Evolutionary conservation across 2,888 invertebrate genomes (phyloP).

Genomic region (Diarsia brunnea): DNA sequence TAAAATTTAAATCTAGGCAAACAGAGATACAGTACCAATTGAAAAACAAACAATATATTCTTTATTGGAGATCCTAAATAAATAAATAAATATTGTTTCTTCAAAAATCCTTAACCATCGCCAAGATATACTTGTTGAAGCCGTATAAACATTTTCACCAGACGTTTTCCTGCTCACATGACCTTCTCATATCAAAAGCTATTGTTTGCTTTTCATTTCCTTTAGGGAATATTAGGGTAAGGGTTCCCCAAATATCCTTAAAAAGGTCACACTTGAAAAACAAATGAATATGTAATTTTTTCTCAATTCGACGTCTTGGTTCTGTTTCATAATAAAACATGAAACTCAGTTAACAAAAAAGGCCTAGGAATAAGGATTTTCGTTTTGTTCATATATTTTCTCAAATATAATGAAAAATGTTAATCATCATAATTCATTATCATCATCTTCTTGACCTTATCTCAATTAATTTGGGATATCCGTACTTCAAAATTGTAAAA

Average conservation of each 20-base stretch:
- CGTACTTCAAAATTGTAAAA: too few relatives aligned
- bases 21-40: too few relatives aligned
- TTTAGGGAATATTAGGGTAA: slow-evolving; percentile 42
- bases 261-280: slow-evolving; percentile 38
- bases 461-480: too few relatives aligned
- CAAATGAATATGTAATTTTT: slow-evolving; percentile 32
- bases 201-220: slow-evolving; percentile 51
- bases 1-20: too few relatives aligned
- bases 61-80: too few relatives aligned
- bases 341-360: not conserved
- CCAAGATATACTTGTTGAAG: not conserved
- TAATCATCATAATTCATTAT: too few relatives aligned
- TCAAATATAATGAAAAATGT: too few relatives aligned
- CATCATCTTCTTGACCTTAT: too few relatives aligned
- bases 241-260: slow-evolving; percentile 9
- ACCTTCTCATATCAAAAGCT: slow-evolving; percentile 22
- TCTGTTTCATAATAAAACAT: slow-evolving; percentile 17
- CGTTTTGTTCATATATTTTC: too few relatives aligned
- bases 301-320: not conserved
- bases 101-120: not conserved
- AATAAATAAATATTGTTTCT: too few relatives aligned
- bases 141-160: not conserved
- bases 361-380: too few relatives aligned
- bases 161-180: slow-evolving; percentile 16
- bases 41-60: too few relatives aligned